Evolutionary conservation across 2,888 invertebrate genomes (phyloP), one percentile per base, ranked within the genome.

Genomic region (Napeogenes sylphis): DNA sequence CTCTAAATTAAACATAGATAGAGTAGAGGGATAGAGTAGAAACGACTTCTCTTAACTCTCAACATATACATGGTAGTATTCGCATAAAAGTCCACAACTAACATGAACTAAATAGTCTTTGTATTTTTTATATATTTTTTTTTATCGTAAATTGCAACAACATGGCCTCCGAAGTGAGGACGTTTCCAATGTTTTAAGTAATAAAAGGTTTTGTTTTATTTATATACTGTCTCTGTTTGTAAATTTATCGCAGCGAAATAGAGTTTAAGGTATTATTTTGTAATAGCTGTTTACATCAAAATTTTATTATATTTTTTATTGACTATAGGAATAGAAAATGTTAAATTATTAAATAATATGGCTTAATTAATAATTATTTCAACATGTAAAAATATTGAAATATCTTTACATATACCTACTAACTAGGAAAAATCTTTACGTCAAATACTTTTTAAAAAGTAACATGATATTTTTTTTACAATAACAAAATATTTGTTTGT

Each of bases 61-160:
- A 51, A 21, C 6, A 30, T 30, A 10, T 51, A 30, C 30, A 51
- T 51, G 51, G 51, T 51, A 30, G 51, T 6, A 10, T 46, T 10
- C 45, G 32, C 45, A 55, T 59, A 55, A 46, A 45, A 46, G 54
- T 35, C 46, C 4, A 42, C 58, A 38, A 42, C 58, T 30, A 38
- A 59, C 59, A 59, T 46, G 45, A 59, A 54, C 46, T 59, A 55
- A 59, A 59, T 46, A 55, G 59, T 55, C 45, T 55, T 53, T 33
- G 59, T 59, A 45, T 21, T 59, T 45, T n/a, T n/a, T n/a, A n/a
- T n/a, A n/a, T n/a, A n/a, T n/a, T n/a, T n/a, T n/a, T 59, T 55
- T 59, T 30, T 30, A 51, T 51, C 51, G 51, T 51, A 51, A 51
- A 51, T 51, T 51, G 2, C 30, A 30, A 30, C 51, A 30, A 51